These are phyloP conservation scores for Campaea margaritaria DNA, from an alignment of 2,888 invertebrate genomes.

Conservation along the genomic window DNA sequence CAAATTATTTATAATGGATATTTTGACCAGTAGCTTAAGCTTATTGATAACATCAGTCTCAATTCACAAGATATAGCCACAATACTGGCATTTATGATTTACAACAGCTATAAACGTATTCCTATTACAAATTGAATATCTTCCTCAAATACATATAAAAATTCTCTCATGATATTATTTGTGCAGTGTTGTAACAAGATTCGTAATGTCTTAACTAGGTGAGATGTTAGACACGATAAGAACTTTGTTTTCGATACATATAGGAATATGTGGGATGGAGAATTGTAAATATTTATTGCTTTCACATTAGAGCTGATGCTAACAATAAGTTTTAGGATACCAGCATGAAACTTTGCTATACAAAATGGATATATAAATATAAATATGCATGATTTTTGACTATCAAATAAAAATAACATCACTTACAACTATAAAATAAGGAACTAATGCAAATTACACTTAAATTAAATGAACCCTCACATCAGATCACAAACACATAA, in stretches of 20 bases:
- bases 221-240: conserved; percentile 29
- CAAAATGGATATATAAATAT: conserved; percentile 49
- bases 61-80: conserved; percentile 69
- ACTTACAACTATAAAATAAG: conserved; percentile 79
- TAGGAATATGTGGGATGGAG: conserved; percentile 56
- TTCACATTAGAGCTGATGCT: conserved; percentile 71
- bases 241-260: conserved; percentile 48
- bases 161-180: conserved; percentile 67
- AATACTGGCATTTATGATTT: conserved; percentile 57
- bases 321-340: conserved; percentile 68
- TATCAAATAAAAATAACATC: conserved; percentile 64
- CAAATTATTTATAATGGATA: conserved; percentile 48
- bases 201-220: conserved; percentile 33
- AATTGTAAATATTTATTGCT: conserved; percentile 66
- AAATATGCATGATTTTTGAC: conserved; percentile 52
- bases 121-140: conserved; percentile 61
- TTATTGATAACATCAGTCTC: conserved; percentile 81
- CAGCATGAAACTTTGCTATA: conserved; percentile 48
- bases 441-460: conserved; percentile 81
- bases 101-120: conserved; percentile 65
- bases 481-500: conserved; percentile 82
- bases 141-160: conserved; percentile 57
- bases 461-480: conserved; percentile 77
- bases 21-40: conserved; percentile 51
- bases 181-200: conserved; percentile 56